A percentile compares a stretch with the other conserved stretches of the same genome.
These are phyloP conservation scores for Eubasilissa splendida DNA, from an alignment of 2,888 invertebrate genomes.

Conservation along the genomic window DNA sequence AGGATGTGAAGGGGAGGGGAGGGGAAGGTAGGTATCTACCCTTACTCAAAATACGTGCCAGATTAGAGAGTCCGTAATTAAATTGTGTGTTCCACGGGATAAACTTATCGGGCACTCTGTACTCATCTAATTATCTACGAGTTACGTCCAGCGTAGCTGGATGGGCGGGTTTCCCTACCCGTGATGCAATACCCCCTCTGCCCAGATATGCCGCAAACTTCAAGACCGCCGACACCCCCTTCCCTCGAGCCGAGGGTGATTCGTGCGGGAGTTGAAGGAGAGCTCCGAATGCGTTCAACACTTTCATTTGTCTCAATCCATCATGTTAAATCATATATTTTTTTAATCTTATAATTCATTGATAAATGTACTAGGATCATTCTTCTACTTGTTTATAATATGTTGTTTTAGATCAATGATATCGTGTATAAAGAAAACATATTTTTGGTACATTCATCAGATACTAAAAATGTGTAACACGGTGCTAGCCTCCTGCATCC, in stretches of 20 bases:
- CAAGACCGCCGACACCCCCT: constrained; percentile 18
- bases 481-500: too few species aligned
- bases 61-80: constrained; percentile 58
- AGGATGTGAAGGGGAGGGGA: too few species aligned
- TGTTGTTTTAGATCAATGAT: too few species aligned
- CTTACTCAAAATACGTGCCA: constrained; percentile 49
- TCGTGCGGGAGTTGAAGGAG: constrained; percentile 11
- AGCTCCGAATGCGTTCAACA: background rate
- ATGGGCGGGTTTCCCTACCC: constrained; percentile 22
- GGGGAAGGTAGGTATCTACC: background rate
- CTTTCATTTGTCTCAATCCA: too few species aligned
- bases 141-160: constrained; percentile 58
- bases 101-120: constrained; percentile 59
- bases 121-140: constrained; percentile 59
- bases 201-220: constrained; percentile 19
- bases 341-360: too few species aligned
- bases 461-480: too few species aligned
- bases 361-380: too few species aligned
- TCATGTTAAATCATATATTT: too few species aligned
- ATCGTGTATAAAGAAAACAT: too few species aligned
- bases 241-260: background rate
- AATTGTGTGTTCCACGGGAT: constrained; percentile 59
- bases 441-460: too few species aligned
- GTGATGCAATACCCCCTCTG: background rate
- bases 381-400: too few species aligned